Base-by-base conservation (phyloP, 2,113 vertebrate genomes). In the Galbula dea region DNA sequence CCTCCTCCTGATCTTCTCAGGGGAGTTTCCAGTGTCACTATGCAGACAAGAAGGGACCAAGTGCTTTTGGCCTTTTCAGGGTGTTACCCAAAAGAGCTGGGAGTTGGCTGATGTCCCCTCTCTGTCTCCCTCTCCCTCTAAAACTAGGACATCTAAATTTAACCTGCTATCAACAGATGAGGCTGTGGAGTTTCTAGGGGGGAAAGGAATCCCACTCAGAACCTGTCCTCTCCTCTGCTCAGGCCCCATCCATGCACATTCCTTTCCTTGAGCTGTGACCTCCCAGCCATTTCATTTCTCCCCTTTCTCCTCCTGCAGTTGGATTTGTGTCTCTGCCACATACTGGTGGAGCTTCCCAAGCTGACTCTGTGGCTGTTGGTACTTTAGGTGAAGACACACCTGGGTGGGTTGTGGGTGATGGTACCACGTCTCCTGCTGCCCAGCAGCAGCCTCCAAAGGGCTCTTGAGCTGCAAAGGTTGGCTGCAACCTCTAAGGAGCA, bases 91-190 rank as follows among this genome's bases (percentile, higher is more conserved):
- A 8, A 62, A 26, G 96, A 96, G 94, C 97, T 87, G 94, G 51
- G 83, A 48, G 20, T 11, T 82, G 90, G 18, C 91, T 88, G 92
- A 19, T 67, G 61, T 94, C 94, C 89, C 81, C n/a, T 75, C 72
- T 69, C 55, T 65, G 26, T 68, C 79, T 43, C 69, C 48, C 67
- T 73, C 77, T 57, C 39, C 66, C 79, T 83, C 77, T 61, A 63
- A 24, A 95, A 54, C 58, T 90, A 81, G 96, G 88, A 59, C 90
- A 72, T 90, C 96, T 96, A 97, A 96, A 96, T 98, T 97, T 97
- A 97, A 95, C 96, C 79, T 61, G 84, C 95, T 91, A 72, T 96
- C 95, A 89, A 84, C 94, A 81, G 49, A 83, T 84, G 86, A 68
- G 66, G 71, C 84, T 39, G 80, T 83, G 95, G 86, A 89, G 65